Evolutionary conservation across 2,797 vertebrate species (phyloP).

Genomic region (Hyperoplus immaculatus): DNA sequence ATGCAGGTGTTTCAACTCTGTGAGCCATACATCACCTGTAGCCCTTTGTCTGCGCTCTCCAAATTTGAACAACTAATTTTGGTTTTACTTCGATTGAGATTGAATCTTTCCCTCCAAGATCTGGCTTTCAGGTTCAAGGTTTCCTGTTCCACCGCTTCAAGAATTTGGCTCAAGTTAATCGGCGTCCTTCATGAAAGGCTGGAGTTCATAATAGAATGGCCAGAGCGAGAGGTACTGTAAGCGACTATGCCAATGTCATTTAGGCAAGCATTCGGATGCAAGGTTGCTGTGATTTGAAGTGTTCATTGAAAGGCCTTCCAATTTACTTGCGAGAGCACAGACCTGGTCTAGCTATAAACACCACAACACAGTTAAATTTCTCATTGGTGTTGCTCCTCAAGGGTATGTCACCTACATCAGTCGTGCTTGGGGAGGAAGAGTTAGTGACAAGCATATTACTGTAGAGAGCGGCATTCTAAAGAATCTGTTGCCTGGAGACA

Average conservation of each 20-base stretch:
- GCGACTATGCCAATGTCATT: not conserved
- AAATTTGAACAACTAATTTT: no score
- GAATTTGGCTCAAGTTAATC: conserved; percentile 8
- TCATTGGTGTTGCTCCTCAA: not conserved
- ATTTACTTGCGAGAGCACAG: not conserved
- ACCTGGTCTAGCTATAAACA: not conserved
- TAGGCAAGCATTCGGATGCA: conserved; percentile 2
- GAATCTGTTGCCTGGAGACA: conserved; percentile 4
- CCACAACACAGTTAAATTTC: conserved; percentile 1
- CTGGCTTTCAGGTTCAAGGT: not conserved
- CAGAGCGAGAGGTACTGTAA: conserved; percentile 5
- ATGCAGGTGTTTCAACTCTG: no score
- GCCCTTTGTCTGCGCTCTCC: no score
- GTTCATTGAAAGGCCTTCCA: conserved; percentile 7
- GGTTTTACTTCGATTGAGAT: no score
- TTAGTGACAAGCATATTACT: not conserved
- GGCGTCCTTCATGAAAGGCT: not conserved
- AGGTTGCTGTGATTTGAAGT: conserved; percentile 6
- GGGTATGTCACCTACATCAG: not conserved
- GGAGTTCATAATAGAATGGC: conserved; percentile 4
- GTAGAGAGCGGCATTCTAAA: not conserved
- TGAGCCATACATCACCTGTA: no score
- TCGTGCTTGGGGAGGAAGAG: not conserved
- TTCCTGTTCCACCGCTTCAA: not conserved
- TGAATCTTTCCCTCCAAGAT: no score